phyloP scores from a whole-genome alignment of 2,888 invertebrate genomes.

The Bibio marci region DNA sequence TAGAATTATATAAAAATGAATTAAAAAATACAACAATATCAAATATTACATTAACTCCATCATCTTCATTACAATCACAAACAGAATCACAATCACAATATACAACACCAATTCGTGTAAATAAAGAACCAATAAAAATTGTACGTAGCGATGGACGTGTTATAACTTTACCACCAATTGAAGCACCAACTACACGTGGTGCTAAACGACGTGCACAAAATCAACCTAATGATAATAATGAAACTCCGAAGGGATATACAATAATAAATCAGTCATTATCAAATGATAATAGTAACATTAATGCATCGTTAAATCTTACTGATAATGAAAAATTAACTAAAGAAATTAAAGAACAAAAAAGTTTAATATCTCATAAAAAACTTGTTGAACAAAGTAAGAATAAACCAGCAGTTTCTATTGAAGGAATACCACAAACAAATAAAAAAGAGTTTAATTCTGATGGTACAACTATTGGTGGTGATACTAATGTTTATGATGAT shows the following conservation, averaged over 20 bases:
- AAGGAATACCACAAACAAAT: neutral
- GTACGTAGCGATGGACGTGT: conserved; percentile 56
- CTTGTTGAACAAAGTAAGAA: neutral
- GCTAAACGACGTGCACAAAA: conserved; percentile 44
- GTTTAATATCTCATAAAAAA: conserved; percentile 3
- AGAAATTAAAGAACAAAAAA: conserved; percentile 3
- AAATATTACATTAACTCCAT: conserved; percentile 3
- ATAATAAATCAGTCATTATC: conserved; percentile 1
- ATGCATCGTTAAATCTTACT: conserved; percentile 7
- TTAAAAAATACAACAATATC: neutral
- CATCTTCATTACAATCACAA: conserved; percentile 13
- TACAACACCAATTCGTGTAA: conserved; percentile 1
- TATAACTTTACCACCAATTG: conserved; percentile 64
- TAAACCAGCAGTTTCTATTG: neutral
- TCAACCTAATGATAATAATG: conserved; percentile 11
- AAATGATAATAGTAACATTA: too few species aligned
- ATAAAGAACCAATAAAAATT: conserved; percentile 54
- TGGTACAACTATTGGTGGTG: too few species aligned
- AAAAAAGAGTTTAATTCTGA: neutral
- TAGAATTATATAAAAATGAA: neutral
- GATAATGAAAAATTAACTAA: conserved; percentile 17
- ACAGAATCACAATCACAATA: neutral
- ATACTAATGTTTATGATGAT: too few species aligned
- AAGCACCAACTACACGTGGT: conserved; percentile 63
- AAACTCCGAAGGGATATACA: conserved; percentile 3